These are phyloP conservation scores for Octodon degus DNA, from an alignment of 2,113 vertebrate species.

Conservation along the genomic window DNA sequence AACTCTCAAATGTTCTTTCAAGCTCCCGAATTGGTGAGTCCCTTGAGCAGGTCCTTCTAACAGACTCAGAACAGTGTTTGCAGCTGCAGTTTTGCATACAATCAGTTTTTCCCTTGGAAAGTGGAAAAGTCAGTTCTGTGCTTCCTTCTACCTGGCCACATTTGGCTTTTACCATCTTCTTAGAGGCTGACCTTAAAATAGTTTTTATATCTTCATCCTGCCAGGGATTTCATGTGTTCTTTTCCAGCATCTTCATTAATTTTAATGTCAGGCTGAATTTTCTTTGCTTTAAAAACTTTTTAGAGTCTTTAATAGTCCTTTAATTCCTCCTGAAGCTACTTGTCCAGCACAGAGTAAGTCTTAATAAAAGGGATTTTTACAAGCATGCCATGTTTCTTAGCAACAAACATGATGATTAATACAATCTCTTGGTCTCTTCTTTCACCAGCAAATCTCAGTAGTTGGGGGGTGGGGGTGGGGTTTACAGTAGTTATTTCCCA, in stretches of 20 bases:
- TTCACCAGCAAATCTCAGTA: constrained; percentile 42
- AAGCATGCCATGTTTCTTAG: constrained; percentile 40
- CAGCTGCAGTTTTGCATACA: constrained; percentile 51
- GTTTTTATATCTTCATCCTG: constrained; percentile 60
- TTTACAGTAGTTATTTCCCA: constrained; percentile 58
- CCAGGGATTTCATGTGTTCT: constrained; percentile 47
- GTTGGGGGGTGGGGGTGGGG: background rate
- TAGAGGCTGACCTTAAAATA: constrained; percentile 64
- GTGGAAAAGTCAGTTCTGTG: constrained; percentile 50
- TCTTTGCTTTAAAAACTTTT: constrained; percentile 72
- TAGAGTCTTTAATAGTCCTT: constrained; percentile 56
- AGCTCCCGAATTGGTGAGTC: constrained; percentile 24
- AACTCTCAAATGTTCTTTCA: constrained; percentile 37
- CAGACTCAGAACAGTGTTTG: constrained; percentile 49
- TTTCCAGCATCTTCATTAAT: constrained; percentile 73
- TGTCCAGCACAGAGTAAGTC: constrained; percentile 57
- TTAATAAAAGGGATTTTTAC: constrained; percentile 58
- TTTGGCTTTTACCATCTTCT: constrained; percentile 71
- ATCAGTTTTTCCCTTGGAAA: constrained; percentile 72
- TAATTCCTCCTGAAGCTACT: constrained; percentile 46
- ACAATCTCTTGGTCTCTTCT: constrained; percentile 51
- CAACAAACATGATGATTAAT: constrained; percentile 46
- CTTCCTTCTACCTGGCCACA: constrained; percentile 69
- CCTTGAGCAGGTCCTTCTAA: constrained; percentile 40
- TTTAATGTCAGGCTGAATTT: constrained; percentile 69